Percentiles rank a stretch among this genome's conserved stretches.
phyloP scores from a whole-genome alignment of 2,888 invertebrate species.

The Beris morrisii region DNA sequence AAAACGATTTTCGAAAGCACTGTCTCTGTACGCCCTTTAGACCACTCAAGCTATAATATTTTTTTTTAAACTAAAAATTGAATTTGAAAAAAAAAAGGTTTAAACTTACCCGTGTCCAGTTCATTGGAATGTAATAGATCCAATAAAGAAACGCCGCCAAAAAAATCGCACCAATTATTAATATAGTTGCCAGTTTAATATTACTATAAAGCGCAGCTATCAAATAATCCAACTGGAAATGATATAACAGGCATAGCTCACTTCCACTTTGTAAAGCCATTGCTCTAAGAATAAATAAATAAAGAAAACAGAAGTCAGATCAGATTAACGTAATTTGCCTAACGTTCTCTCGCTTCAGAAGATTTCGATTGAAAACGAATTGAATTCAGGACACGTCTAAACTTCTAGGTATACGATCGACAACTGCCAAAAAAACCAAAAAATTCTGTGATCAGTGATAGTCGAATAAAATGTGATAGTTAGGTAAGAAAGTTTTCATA shows the following conservation, averaged over 20 bases:
- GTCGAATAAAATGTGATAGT: background rate
- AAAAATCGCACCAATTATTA: background rate
- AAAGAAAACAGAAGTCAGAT: constrained; percentile 1
- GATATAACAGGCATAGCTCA: constrained; percentile 6
- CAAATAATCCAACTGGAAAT: constrained; percentile 8
- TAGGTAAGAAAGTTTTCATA: background rate
- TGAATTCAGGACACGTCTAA: constrained; percentile 24
- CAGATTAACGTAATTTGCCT: background rate
- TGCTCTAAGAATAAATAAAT: constrained; percentile 3
- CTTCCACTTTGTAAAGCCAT: background rate
- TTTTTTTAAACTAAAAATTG: no score
- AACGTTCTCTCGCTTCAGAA: constrained; percentile 10
- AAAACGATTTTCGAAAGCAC: no score
- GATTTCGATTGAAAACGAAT: background rate
- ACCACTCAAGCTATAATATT: no score
- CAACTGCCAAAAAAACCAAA: constrained; percentile 3
- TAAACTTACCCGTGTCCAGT: constrained; percentile 46
- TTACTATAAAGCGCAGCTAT: background rate
- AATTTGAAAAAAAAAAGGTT: background rate
- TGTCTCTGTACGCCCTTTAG: no score
- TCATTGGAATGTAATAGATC: constrained; percentile 45
- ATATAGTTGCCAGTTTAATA: background rate
- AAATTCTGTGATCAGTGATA: constrained; percentile 6
- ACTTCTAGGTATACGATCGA: background rate
- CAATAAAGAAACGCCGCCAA: constrained; percentile 42